Evolutionary conservation across 1,140 invertebrate genomes (phyloP).

Genomic region (Apis laboriosa): DNA sequence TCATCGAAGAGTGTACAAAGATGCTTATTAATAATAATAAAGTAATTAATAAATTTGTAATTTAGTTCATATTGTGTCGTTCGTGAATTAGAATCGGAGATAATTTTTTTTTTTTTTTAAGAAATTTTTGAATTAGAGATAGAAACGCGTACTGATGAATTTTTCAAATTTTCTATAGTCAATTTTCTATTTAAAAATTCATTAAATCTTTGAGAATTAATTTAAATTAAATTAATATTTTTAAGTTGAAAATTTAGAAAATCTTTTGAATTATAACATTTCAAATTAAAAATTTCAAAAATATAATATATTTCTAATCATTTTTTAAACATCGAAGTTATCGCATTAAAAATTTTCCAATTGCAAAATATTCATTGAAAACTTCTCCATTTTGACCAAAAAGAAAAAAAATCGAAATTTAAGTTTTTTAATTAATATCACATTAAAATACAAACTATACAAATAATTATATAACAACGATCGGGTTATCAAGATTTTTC

Average conservation of each 20-base stretch:
- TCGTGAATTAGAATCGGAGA: too few relatives aligned
- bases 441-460: background rate
- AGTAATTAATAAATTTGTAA: too few relatives aligned
- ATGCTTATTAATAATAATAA: too few relatives aligned
- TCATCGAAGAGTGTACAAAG: background rate
- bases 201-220: too few relatives aligned
- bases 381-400: background rate
- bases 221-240: too few relatives aligned
- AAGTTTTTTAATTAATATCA: background rate
- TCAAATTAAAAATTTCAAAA: too few relatives aligned
- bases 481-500: constrained; percentile 16
- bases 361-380: background rate
- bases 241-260: too few relatives aligned
- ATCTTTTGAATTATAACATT: too few relatives aligned
- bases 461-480: background rate
- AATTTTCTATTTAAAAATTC: background rate
- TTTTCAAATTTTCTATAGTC: background rate
- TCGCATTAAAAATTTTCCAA: background rate
- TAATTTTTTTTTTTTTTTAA: background rate
- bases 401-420: background rate
- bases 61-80: too few relatives aligned
- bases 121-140: background rate
- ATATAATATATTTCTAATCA: too few relatives aligned
- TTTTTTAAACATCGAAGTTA: too few relatives aligned
- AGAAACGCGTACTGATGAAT: background rate